Percentiles rank a stretch among this genome's conserved stretches.
These are phyloP conservation scores for Equus quagga DNA, from an alignment of 2,113 vertebrate species.

Conservation along the genomic window DNA sequence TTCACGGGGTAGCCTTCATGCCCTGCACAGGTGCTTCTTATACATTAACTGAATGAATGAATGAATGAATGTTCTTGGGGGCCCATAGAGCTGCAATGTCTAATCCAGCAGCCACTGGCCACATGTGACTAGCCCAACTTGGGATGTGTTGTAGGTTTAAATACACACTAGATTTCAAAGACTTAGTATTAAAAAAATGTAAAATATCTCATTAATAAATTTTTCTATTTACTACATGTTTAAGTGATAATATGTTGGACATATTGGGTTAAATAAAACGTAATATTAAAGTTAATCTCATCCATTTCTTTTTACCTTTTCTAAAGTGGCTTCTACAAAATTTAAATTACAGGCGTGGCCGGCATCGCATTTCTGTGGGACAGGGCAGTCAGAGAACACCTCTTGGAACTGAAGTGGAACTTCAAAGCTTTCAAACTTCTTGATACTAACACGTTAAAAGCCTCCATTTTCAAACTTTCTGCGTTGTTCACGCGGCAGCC, in stretches of 20 bases:
- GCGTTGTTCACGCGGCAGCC: neutral
- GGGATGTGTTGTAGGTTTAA: neutral
- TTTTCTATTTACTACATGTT: conserved; percentile 14
- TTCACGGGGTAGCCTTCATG: neutral
- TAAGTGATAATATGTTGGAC: conserved; percentile 28
- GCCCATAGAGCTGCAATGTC: neutral
- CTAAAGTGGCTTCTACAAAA: conserved; percentile 23
- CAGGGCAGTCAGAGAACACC: neutral
- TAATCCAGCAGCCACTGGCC: neutral
- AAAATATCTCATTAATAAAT: neutral
- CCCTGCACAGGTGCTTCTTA: neutral
- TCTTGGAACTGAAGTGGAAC: conserved; percentile 58
- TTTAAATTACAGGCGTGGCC: conserved; percentile 30
- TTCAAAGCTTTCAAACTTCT: conserved; percentile 46
- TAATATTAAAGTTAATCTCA: conserved; percentile 55
- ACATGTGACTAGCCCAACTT: neutral
- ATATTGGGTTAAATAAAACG: neutral
- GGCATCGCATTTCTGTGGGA: conserved; percentile 3
- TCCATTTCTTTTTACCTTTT: neutral
- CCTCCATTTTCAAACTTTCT: conserved; percentile 51
- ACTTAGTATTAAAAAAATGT: neutral
- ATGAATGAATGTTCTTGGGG: neutral
- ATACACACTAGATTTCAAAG: conserved; percentile 22
- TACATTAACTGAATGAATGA: neutral
- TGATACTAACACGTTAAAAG: conserved; percentile 50